Percentiles rank a stretch among this genome's conserved stretches.
Evolutionary conservation across 2,113 vertebrate genomes (phyloP).

Genomic region (Gymnarchus niloticus): DNA sequence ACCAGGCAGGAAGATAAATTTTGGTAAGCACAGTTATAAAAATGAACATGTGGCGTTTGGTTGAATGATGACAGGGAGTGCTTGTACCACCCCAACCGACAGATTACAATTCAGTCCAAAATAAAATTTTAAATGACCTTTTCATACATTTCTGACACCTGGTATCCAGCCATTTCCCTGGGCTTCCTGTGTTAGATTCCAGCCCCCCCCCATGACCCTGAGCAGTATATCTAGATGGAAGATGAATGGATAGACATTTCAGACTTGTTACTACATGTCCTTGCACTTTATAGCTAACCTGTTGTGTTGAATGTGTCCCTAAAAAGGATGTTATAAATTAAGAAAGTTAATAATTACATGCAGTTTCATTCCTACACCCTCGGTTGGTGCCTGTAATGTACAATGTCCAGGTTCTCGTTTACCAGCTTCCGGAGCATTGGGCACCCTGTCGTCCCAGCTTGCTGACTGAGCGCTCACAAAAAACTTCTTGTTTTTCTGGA

Average conservation of each 20-base stretch:
- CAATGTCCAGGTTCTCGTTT: background rate
- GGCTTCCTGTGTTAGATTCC: no score
- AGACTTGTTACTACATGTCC: background rate
- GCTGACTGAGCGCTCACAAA: background rate
- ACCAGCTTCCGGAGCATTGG: background rate
- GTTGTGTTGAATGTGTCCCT: background rate
- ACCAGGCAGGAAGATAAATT: background rate
- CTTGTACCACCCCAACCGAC: background rate
- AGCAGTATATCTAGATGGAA: no score
- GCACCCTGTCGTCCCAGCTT: background rate
- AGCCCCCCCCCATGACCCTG: no score
- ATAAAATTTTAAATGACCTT: background rate
- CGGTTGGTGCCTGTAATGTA: no score
- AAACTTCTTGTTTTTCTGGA: background rate
- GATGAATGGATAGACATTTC: no score
- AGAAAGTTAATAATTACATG: background rate
- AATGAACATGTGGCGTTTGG: background rate
- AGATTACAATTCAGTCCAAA: background rate
- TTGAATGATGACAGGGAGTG: background rate
- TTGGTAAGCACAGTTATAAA: background rate
- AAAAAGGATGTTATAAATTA: background rate
- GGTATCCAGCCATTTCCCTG: no score
- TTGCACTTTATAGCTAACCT: background rate
- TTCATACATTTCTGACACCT: background rate
- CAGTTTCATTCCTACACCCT: background rate